Percentiles rank a stretch among this genome's conserved stretches.
These are phyloP conservation scores for Microctenopoma lineatum DNA, from an alignment of 2,797 vertebrate species.

Conservation along the genomic window DNA sequence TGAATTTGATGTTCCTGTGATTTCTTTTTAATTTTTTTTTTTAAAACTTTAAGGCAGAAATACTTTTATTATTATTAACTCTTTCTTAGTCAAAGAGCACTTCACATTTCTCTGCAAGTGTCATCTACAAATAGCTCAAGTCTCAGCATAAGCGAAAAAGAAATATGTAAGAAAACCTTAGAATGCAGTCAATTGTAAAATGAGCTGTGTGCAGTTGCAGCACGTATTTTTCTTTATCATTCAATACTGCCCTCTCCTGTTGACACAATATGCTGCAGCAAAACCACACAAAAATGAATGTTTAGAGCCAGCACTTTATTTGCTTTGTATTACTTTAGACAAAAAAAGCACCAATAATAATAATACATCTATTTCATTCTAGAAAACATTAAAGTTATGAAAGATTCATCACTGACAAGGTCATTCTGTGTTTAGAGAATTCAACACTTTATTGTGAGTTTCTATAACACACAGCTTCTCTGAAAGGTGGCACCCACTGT, in stretches of 20 bases:
- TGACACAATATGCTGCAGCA: slow-evolving; percentile 32
- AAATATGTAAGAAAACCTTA: too few relatives aligned
- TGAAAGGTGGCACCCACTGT: slow-evolving; percentile 32
- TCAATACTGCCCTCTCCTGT: slow-evolving; percentile 77
- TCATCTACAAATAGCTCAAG: not conserved
- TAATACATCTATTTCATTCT: not conserved
- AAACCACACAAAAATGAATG: not conserved
- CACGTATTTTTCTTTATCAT: slow-evolving; percentile 29
- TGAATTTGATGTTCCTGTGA: not conserved
- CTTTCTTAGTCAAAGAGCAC: not conserved
- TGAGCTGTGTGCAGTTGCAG: slow-evolving; percentile 13
- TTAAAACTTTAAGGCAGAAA: not conserved
- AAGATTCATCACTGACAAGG: not conserved
- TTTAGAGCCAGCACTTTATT: not conserved
- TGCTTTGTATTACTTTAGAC: not conserved
- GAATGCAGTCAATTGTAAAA: slow-evolving; percentile 15
- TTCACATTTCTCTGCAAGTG: not conserved
- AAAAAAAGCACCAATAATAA: not conserved
- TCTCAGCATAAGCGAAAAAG: not conserved
- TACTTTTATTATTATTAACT: not conserved
- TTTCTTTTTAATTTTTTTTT: not conserved
- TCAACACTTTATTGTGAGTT: not conserved
- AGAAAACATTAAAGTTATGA: not conserved
- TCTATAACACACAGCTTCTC: slow-evolving; percentile 9
- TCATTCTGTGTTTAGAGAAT: not conserved